Evolutionary conservation across 2,113 vertebrate genomes (phyloP), one percentile per base, ranked within the genome.

Genomic region (Emydocephalus ijimae): DNA sequence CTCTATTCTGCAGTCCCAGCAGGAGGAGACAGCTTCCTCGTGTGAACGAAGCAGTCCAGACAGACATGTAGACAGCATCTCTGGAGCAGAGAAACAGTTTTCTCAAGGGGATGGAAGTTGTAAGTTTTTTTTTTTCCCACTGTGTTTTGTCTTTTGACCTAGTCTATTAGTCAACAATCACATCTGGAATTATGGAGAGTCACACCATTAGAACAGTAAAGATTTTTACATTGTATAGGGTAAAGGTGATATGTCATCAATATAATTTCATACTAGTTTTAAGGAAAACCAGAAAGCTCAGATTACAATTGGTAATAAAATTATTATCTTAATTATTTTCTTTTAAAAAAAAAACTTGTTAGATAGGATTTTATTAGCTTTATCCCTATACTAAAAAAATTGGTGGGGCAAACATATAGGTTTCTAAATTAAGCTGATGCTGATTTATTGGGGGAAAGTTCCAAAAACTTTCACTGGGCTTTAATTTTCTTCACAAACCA

Each of bases 91-190:
- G 95, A 91, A 97, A 96, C 96, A 98, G 95, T 93, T 96, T 55
- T 93, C 95, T 95, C 98, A 98, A 39, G 97, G 96, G 93, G 98
- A 98, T n/a, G 97, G 98, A 85, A 96, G 87, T 89, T 98, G 99
- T 99, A 96, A 98, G 98, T 98, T 74, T 93, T 52, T 87, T 61
- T 94, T 24, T 15, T 4, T 3, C 3, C 81, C 91, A 92, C 34
- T 92, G 48, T 93, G 90, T 34, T 1, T 92, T 90, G 55, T 5
- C 10, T 86, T 69, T 88, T 93, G 14, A 39, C 45, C 29, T 54
- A 23, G 24, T 34, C 86, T 56, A 91, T 92, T 94, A 14, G 34
- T 88, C 90, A 91, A 93, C 94, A 0, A 89, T 91, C 48, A 89
- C 59, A 85, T 24, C 43, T 91, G 69, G 89, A 69, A 85, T 43